Evolutionary conservation across 2,888 invertebrate species (phyloP).

Genomic region (Glyphotaelius pellucidus): DNA sequence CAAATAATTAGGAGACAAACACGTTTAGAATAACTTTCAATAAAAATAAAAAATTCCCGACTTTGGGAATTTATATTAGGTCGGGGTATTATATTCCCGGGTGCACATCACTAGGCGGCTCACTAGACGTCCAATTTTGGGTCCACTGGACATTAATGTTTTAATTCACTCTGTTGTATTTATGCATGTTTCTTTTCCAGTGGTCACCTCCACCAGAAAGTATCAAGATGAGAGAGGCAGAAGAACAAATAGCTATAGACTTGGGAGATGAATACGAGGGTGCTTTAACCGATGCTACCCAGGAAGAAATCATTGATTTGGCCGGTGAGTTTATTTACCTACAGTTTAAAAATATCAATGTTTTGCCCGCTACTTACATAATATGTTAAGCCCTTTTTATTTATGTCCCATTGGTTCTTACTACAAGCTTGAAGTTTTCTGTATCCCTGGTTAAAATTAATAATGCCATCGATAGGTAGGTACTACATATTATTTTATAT

Average conservation of each 20-base stretch:
- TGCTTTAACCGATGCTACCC: slow-evolving; percentile 91
- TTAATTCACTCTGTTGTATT: not conserved
- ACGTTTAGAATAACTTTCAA: no score
- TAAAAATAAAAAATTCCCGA: no score
- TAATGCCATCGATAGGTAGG: no score
- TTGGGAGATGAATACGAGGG: slow-evolving; percentile 96
- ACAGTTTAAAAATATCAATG: not conserved
- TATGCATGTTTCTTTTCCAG: slow-evolving; percentile 72
- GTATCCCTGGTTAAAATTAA: no score
- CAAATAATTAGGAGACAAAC: no score
- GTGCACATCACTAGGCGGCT: no score
- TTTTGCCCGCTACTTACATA: not conserved
- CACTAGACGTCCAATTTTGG: no score
- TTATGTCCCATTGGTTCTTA: not conserved
- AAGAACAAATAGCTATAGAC: slow-evolving; percentile 95
- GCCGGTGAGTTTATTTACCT: slow-evolving; percentile 81
- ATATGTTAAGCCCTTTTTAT: not conserved
- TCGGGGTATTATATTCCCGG: no score
- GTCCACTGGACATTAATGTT: not conserved
- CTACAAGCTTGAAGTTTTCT: not conserved
- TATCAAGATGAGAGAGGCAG: slow-evolving; percentile 85
- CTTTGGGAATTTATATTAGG: no score
- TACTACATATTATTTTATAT: no score
- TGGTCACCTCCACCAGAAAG: slow-evolving; percentile 90
- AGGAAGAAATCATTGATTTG: slow-evolving; percentile 98